Base-by-base conservation (phyloP, 2,888 invertebrate species). In the Mimachlamys varia region DNA sequence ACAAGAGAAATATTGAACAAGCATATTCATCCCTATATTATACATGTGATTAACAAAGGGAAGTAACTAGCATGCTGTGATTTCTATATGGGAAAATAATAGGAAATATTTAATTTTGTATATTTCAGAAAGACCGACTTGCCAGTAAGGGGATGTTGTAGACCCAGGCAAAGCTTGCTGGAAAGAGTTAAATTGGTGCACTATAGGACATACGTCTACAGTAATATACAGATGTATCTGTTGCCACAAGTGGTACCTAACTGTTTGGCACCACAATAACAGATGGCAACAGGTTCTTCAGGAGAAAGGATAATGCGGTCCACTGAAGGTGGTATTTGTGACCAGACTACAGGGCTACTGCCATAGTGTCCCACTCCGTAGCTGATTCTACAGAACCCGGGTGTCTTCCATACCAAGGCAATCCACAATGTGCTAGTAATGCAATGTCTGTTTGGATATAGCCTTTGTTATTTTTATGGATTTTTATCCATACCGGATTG, bases 121-220 rank as follows among this genome's bases (percentile, higher is more conserved):
- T 37, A 90, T 94, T 94, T 27, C 94, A 95, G 95, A 95, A 95
- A 93, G 95, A 95, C 93, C 92, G 93, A 91, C 91, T 95, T 89
- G 94, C 94, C 58, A 94, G 93, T 53, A 93, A 94, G 90, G 94
- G 94, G 17, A 92, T 94, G 91, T 89, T 95, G 0, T 76, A 76
- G 33, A 33, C 76, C 12, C 27, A 10, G 19, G 4, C 76, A 76
- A 0, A 76, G 7, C n/a, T 58, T 58, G 22, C n/a, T 58, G 58
- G 19, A n/a, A 22, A 62, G n/a, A 76, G 76, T 13, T 33, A 33
- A 15, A 76, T 76, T 76, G 76, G 76, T 33, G 76, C 33, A 76
- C 76, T 76, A 53, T 53, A 22, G 76, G 22, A 58, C 10, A 76
- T 0, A 33, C 76, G 33, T 76, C 27, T 33, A 76, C 33, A 33